Percentiles rank a stretch among this genome's conserved stretches.
Evolutionary conservation across 1,140 invertebrate species (phyloP).

Genomic region (Antheraea mylitta): DNA sequence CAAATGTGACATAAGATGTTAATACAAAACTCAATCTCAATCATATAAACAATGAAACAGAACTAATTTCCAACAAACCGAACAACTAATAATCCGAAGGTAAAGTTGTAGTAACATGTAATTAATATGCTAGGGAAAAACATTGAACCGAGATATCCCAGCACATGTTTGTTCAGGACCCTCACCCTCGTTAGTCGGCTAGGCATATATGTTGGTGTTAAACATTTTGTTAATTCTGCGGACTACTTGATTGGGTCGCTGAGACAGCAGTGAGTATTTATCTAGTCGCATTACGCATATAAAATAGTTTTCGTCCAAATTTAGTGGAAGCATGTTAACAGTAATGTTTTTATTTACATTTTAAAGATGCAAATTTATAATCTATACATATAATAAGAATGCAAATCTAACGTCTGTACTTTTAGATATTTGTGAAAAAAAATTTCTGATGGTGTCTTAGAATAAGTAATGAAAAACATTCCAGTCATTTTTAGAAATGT

Average conservation of each 20-base stretch:
- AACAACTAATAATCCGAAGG: constrained; percentile 5
- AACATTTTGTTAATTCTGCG: constrained; percentile 24
- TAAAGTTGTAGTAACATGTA: constrained; percentile 4
- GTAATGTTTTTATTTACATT: no score
- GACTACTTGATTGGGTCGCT: constrained; percentile 13
- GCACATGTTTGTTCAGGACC: constrained; percentile 46
- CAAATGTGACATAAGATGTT: no score
- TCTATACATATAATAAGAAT: no score
- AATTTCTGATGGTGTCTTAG: no score
- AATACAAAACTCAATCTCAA: background rate
- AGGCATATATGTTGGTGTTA: constrained; percentile 14
- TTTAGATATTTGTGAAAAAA: no score
- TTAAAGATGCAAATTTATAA: no score
- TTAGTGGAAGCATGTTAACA: background rate
- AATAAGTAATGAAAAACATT: no score
- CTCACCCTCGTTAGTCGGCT: constrained; percentile 13
- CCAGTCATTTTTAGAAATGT: no score
- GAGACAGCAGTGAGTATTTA: background rate
- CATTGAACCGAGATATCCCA: constrained; percentile 5
- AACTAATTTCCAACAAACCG: background rate
- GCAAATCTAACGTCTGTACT: no score
- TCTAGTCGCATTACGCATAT: background rate
- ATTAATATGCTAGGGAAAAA: constrained; percentile 13
- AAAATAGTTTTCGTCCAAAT: background rate
- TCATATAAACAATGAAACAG: background rate